Base-by-base conservation (phyloP, 2,888 invertebrate species). In the Brachypalpus laphriformis region DNA sequence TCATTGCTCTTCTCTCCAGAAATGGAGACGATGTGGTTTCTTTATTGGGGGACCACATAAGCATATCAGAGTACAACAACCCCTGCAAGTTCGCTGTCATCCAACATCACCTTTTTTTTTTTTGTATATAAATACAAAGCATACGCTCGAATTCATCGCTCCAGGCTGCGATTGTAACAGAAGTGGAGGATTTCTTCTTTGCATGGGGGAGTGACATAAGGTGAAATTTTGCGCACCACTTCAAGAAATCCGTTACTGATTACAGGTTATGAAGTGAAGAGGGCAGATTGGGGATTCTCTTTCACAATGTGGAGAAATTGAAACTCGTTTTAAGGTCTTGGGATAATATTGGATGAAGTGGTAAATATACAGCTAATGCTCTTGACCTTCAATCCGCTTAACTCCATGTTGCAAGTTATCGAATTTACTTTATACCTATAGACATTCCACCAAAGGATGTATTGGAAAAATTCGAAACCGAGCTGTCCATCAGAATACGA, bases 61-160 rank as follows among this genome's bases (percentile, higher is more conserved):
- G 25, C 40, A 68, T 76, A 28, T 59, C 57, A 47, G 51, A 61
- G 45, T 20, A 56, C 34, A 3, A 40, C 54, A 63, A 51, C n/a
- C 74, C 63, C 63, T 74, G 20, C 31, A 45, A 63, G 51, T 45
- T 56, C 34, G 54, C 49, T 68, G 42, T 40, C 70, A 70, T 54
- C 70, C 47, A 70, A 70, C 61, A 77, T 63, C 77, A 61, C 54
- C 70, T 57, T 40, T 2, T 54, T 68, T 47, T 68, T 54, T 47
- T 77, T 42, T 22, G 40, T 34, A 18, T 34, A 54, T 18, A 45
- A 18, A 68, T 28, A 16, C 40, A 54, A 68, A 59, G 40, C 56
- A 61, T 70, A 70, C 74, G 75, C 74, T 74, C 31, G 45, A 61
- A 61, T 81, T 81, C 66, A 61, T 68, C 45, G 59, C 74, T 66